Percentiles rank a stretch among this genome's conserved stretches.
Evolutionary conservation across 2,888 invertebrate genomes (phyloP).

Genomic region (Heliconius charithonia): DNA sequence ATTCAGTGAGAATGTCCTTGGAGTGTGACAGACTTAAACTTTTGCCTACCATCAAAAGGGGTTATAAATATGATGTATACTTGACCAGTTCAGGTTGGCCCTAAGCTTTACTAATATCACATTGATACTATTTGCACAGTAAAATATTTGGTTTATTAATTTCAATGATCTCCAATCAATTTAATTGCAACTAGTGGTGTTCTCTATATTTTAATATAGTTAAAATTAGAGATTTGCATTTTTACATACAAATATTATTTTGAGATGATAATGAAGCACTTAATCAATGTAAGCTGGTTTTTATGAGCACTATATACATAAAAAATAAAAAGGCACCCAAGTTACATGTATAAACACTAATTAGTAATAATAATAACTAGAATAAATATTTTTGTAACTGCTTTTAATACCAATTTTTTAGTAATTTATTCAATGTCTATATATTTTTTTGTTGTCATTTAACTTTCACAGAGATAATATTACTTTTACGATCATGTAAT

Average conservation of each 20-base stretch:
- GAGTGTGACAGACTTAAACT: slow-evolving; percentile 90
- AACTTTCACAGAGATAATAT: not conserved
- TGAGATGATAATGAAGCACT: not conserved
- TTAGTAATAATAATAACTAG: not conserved
- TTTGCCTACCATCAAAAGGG: slow-evolving; percentile 92
- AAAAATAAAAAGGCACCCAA: not conserved
- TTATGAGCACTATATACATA: not conserved
- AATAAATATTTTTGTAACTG: not conserved
- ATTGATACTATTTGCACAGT: slow-evolving; percentile 25
- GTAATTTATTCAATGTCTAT: not conserved
- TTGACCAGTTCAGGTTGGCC: slow-evolving; percentile 93
- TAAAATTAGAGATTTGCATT: not conserved
- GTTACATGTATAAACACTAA: not conserved
- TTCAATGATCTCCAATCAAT: not conserved
- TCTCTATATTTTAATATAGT: slow-evolving; percentile 5
- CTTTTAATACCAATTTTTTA: not conserved
- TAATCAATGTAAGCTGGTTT: slow-evolving; percentile 6
- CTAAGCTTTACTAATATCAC: slow-evolving; percentile 21
- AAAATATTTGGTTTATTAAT: slow-evolving; percentile 9
- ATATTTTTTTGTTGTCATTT: not conserved
- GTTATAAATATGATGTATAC: slow-evolving; percentile 92
- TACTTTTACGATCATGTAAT: not conserved
- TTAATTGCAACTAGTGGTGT: not conserved
- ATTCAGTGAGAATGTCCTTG: slow-evolving; percentile 87
- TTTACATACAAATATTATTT: not conserved